These are phyloP conservation scores for Bombylius major DNA, from an alignment of 2,888 invertebrate genomes.

Conservation along the genomic window DNA sequence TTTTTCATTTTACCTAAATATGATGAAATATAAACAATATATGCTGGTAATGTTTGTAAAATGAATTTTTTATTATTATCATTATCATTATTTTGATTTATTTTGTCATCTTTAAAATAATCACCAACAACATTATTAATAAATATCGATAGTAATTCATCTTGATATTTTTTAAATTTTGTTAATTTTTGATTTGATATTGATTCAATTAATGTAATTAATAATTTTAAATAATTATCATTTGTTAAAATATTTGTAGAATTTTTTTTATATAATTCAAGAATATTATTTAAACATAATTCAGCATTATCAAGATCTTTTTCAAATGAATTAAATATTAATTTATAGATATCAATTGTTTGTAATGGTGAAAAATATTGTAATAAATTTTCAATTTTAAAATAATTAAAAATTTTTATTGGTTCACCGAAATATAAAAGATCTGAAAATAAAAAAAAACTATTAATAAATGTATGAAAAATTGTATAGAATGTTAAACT, in stretches of 20 bases:
- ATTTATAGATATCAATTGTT: slow-evolving; percentile 24
- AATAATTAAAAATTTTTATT: slow-evolving; percentile 24
- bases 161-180: slow-evolving; percentile 18
- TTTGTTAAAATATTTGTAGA: slow-evolving; percentile 4
- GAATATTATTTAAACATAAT: slow-evolving; percentile 19
- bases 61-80: slow-evolving; percentile 26
- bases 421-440: slow-evolving; percentile 29
- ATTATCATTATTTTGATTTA: neutral
- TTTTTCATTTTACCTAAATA: slow-evolving; percentile 11
- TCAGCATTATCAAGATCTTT: slow-evolving; percentile 22
- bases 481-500: too few species aligned
- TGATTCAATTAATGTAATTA: slow-evolving; percentile 24
- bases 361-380: slow-evolving; percentile 20
- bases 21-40: slow-evolving; percentile 17
- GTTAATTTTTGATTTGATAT: slow-evolving; percentile 17
- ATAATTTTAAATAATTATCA: slow-evolving; percentile 21
- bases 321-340: slow-evolving; percentile 22
- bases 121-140: slow-evolving; percentile 14
- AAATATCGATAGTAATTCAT: slow-evolving; percentile 15
- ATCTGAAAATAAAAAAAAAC: slow-evolving; percentile 16
- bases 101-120: slow-evolving; percentile 16
- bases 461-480: too few species aligned
- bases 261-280: slow-evolving; percentile 14
- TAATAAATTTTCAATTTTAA: slow-evolving; percentile 21
- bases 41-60: slow-evolving; percentile 21